These are phyloP conservation scores for Anoplopoma fimbria DNA, from an alignment of 2,113 vertebrate genomes.

Conservation along the genomic window DNA sequence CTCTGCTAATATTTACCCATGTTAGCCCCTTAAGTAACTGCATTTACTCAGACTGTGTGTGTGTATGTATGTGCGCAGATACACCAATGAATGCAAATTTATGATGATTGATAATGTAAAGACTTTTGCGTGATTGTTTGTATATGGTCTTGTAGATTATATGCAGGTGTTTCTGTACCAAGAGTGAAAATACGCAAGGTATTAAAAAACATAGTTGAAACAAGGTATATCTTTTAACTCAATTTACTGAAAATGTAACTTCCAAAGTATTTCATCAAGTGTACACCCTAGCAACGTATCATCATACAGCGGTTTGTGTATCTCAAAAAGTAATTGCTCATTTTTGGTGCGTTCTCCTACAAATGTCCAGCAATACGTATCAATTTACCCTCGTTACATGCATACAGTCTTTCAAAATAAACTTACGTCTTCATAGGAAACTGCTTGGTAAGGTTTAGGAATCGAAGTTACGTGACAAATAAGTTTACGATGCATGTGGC, in stretches of 20 bases:
- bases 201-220: background rate
- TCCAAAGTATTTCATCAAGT: background rate
- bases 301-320: too few species aligned
- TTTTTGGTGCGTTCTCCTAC: background rate
- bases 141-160: background rate
- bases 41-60: conserved; percentile 3
- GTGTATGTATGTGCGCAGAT: background rate
- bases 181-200: background rate
- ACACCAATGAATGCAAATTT: background rate
- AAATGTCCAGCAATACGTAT: background rate
- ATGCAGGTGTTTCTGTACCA: background rate
- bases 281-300: background rate
- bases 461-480: background rate
- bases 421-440: background rate
- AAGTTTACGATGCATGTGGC: too few species aligned
- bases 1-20: conserved; percentile 63
- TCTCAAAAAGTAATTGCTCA: background rate
- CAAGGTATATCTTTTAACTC: too few species aligned
- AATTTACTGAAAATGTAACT: background rate
- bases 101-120: conserved; percentile 1
- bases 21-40: conserved; percentile 35
- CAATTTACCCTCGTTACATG: background rate
- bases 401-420: background rate
- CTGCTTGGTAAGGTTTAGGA: background rate
- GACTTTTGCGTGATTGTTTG: background rate